Evolutionary conservation across 2,113 vertebrate species (phyloP).

Genomic region (Montifringilla adamsi): DNA sequence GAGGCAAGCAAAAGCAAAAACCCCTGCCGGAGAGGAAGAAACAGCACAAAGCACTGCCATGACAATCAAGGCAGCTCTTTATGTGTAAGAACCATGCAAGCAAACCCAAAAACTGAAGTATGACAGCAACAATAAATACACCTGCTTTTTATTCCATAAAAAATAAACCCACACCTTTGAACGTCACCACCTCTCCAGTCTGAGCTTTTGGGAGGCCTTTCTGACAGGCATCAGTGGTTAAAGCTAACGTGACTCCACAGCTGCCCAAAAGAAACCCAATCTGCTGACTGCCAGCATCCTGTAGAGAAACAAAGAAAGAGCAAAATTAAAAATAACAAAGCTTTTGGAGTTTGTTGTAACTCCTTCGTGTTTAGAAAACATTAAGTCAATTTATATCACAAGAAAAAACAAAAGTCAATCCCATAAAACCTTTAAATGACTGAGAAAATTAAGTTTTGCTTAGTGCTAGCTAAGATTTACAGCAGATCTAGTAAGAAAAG

Average conservation of each 20-base stretch:
- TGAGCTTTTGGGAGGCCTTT: constrained; percentile 95
- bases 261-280: constrained; percentile 94
- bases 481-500: neutral
- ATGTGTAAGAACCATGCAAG: neutral
- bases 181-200: constrained; percentile 90
- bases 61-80: neutral
- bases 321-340: neutral
- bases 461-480: neutral
- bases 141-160: neutral
- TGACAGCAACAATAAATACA: neutral
- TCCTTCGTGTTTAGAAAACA: neutral
- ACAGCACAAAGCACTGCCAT: neutral
- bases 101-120: neutral
- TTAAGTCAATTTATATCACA: neutral
- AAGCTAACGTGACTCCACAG: constrained; percentile 89
- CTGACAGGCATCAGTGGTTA: constrained; percentile 95
- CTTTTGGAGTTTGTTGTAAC: neutral
- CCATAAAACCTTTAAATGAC: neutral
- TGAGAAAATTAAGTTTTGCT: neutral
- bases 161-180: constrained; percentile 83
- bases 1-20: neutral
- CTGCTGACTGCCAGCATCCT: constrained; percentile 96
- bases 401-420: neutral
- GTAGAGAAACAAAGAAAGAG: neutral
- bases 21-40: neutral